A percentile compares a stretch with the other conserved stretches of the same genome.
These are phyloP conservation scores for Hesperophylax magnus DNA, from an alignment of 1,140 invertebrate species.

Conservation along the genomic window DNA sequence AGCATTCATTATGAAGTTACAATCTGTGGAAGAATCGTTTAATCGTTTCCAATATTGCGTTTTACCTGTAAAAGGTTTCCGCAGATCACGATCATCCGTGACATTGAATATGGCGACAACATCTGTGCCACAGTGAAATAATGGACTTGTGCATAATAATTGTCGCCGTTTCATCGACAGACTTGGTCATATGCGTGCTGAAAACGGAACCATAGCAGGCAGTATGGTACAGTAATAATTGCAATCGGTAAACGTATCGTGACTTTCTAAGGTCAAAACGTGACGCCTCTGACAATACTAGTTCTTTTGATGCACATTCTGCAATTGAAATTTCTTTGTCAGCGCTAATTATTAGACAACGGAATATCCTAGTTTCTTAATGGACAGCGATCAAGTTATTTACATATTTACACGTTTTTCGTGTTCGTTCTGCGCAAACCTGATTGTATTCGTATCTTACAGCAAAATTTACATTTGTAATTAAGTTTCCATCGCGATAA, in stretches of 20 bases:
- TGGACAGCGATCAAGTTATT: background rate
- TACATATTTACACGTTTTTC: too few species aligned
- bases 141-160: constrained; percentile 7
- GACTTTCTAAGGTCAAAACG: constrained; percentile 48
- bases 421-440: too few species aligned
- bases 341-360: constrained; percentile 8
- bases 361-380: background rate
- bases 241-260: constrained; percentile 28
- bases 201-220: too few species aligned
- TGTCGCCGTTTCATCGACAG: constrained; percentile 1
- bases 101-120: constrained; percentile 29
- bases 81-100: constrained; percentile 33
- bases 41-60: background rate
- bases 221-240: background rate
- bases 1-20: too few species aligned
- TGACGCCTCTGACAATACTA: constrained; percentile 19
- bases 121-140: constrained; percentile 26
- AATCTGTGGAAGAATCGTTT: background rate
- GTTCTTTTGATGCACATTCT: constrained; percentile 3
- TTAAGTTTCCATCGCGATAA: too few species aligned
- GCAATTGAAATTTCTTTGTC: constrained; percentile 12
- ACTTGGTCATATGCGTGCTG: background rate
- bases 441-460: too few species aligned
- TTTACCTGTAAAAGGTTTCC: constrained; percentile 28
- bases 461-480: too few species aligned